These are phyloP conservation scores for Lepidocyrtinus sp. DNA, from an alignment of 2,888 invertebrate species.

Conservation along the genomic window DNA sequence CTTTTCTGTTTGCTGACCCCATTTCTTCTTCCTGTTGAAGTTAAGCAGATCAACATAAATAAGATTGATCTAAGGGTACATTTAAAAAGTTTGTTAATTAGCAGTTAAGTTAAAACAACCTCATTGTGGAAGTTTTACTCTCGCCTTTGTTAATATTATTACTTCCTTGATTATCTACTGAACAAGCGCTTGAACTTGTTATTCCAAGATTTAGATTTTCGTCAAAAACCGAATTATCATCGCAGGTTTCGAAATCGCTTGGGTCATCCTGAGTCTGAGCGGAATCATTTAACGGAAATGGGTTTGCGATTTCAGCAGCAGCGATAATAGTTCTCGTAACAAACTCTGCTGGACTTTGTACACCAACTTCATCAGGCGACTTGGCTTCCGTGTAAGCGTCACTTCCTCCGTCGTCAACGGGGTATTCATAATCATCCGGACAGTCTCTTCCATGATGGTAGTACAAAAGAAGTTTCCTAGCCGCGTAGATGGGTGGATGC, in stretches of 20 bases:
- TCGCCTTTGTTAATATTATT: no score
- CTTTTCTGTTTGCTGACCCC: constrained; percentile 29
- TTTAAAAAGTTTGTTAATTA: no score
- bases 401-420: no score
- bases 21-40: constrained; percentile 39
- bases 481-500: constrained; percentile 90
- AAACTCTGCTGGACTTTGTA: not conserved
- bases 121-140: no score
- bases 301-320: constrained; percentile 9
- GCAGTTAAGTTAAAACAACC: no score
- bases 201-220: constrained; percentile 51
- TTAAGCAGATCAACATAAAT: no score
- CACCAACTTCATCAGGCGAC: no score
- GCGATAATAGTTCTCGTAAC: not conserved
- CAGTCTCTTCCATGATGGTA: constrained; percentile 68
- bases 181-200: not conserved
- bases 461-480: constrained; percentile 78
- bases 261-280: constrained; percentile 53
- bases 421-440: constrained; percentile 65
- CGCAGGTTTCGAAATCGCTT: constrained; percentile 69
- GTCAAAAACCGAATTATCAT: constrained; percentile 68
- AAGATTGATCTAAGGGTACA: no score
- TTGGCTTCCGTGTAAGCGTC: no score
- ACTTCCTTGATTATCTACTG: no score
- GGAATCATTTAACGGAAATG: constrained; percentile 39